A percentile compares a stretch with the other conserved stretches of the same genome.
Conservation (phyloP, 2,888 invertebrate genomes). For the Sesamia inferens region DNA sequence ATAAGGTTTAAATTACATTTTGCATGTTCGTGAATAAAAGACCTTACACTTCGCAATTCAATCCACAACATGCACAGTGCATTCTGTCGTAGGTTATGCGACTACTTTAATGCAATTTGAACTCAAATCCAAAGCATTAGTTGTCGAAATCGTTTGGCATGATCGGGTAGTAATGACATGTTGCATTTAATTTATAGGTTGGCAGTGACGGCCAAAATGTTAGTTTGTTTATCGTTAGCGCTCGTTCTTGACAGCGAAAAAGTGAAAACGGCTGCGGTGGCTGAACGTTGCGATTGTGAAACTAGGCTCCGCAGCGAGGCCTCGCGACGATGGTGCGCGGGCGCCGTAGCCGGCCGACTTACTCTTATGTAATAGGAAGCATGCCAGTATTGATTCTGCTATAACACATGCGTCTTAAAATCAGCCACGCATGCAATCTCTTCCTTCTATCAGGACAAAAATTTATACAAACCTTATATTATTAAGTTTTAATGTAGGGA, state of each 20-base stretch:
- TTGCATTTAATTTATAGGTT: conserved; percentile 68
- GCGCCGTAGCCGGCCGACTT: conserved; percentile 58
- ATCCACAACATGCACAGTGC: conserved; percentile 72
- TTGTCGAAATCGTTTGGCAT: conserved; percentile 69
- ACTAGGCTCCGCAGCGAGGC: conserved; percentile 81
- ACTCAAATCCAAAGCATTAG: conserved; percentile 72
- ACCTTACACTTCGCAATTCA: conserved; percentile 78
- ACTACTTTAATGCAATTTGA: conserved; percentile 74
- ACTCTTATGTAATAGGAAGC: conserved; percentile 83
- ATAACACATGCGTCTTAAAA: conserved; percentile 61
- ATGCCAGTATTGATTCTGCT: conserved; percentile 66
- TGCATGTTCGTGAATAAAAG: conserved; percentile 66
- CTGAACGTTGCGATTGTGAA: conserved; percentile 84
- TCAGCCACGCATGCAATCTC: conserved; percentile 42
- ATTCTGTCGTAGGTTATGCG: conserved; percentile 72
- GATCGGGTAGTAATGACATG: conserved; percentile 69
- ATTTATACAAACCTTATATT: neutral
- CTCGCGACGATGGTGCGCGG: conserved; percentile 76
- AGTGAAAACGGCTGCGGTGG: conserved; percentile 89
- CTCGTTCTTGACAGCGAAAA: conserved; percentile 90
- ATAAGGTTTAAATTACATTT: conserved; percentile 79
- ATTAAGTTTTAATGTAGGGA: neutral
- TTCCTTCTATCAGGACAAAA: conserved; percentile 57
- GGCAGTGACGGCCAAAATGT: conserved; percentile 88
- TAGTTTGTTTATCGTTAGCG: conserved; percentile 89